phyloP scores from a whole-genome alignment of 2,797 vertebrate genomes.

The Bufotes viridis region DNA sequence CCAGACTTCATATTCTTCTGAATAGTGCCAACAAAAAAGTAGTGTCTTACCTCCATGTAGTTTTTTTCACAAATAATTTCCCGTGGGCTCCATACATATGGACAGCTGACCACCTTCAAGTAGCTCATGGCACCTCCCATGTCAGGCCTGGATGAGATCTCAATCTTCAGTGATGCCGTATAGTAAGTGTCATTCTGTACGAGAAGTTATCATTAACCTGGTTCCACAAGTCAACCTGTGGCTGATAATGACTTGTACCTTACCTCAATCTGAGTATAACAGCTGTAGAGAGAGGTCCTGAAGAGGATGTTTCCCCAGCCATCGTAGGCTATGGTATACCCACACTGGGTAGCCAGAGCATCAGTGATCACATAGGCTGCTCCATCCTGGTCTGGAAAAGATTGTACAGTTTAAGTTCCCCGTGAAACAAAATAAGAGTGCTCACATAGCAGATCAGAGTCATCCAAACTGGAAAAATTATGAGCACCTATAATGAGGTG shows the following conservation, averaged over 20 bases:
- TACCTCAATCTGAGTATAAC: slow-evolving; percentile 76
- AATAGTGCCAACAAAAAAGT: neutral
- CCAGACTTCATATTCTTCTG: no score
- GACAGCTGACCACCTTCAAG: slow-evolving; percentile 74
- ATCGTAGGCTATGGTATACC: slow-evolving; percentile 78
- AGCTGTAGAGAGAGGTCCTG: slow-evolving; percentile 78
- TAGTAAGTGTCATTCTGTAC: slow-evolving; percentile 76
- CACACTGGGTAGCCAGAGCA: slow-evolving; percentile 79
- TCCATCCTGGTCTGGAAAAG: slow-evolving; percentile 62
- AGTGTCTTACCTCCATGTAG: slow-evolving; percentile 81
- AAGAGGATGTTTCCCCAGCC: slow-evolving; percentile 76
- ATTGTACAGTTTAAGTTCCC: neutral
- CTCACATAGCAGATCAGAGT: no score
- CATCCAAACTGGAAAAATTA: no score
- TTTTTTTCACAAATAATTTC: slow-evolving; percentile 82
- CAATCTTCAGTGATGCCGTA: slow-evolving; percentile 72
- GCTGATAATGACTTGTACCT: no score
- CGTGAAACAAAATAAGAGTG: neutral
- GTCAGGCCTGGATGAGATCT: slow-evolving; percentile 63
- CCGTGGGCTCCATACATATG: slow-evolving; percentile 73
- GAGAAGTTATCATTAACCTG: neutral
- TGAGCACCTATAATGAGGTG: no score
- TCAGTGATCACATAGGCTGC: slow-evolving; percentile 61
- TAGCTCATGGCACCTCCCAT: slow-evolving; percentile 65
- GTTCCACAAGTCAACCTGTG: neutral